These are phyloP conservation scores for Hirundo rustica DNA, from an alignment of 2,797 vertebrate species.

Conservation along the genomic window DNA sequence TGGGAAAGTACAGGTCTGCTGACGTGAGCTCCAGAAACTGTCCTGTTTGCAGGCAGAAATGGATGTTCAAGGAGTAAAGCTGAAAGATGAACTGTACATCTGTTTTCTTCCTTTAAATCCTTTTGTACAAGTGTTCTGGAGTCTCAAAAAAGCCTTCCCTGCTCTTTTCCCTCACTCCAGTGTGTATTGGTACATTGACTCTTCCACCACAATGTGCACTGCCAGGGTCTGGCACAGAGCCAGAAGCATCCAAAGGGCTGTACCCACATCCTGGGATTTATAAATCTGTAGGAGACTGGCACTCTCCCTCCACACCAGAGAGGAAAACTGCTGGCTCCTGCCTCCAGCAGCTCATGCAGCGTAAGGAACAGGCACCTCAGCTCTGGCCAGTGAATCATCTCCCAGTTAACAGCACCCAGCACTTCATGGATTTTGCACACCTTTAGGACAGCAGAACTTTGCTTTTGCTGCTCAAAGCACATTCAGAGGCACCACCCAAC, in stretches of 20 bases:
- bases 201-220: background rate
- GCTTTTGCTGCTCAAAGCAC: background rate
- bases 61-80: background rate
- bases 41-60: background rate
- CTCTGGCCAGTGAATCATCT: background rate
- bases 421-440: background rate
- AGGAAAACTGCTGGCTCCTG: background rate
- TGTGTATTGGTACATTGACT: accelerated
- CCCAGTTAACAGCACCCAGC: background rate
- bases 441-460: background rate
- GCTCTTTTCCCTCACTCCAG: background rate
- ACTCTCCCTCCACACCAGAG: background rate
- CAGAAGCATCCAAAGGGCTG: background rate
- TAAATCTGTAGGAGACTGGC: background rate
- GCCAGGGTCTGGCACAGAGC: background rate
- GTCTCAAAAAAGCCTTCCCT: background rate
- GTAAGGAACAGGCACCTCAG: background rate
- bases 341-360: background rate
- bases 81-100: background rate
- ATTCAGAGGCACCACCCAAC: background rate
- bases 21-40: background rate
- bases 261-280: background rate
- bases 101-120: background rate
- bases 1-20: background rate
- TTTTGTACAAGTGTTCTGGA: background rate